Evolutionary conservation across 2,888 invertebrate species (phyloP).

Genomic region (Lochmaea crataegi): DNA sequence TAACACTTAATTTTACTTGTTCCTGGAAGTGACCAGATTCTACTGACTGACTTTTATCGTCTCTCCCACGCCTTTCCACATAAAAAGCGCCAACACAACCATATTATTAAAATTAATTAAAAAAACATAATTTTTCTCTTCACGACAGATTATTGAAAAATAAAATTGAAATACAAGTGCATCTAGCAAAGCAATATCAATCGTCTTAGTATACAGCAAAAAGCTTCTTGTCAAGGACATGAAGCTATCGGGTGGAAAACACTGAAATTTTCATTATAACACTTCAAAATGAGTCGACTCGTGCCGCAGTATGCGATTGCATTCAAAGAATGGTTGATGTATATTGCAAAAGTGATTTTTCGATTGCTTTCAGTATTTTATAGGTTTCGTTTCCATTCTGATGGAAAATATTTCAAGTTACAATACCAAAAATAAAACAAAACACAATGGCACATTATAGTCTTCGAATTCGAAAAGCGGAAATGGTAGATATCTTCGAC

Average conservation of each 20-base stretch:
- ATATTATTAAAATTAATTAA: too few relatives aligned
- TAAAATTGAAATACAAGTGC: not conserved
- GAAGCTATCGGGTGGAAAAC: slow-evolving; percentile 9
- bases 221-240: slow-evolving; percentile 11
- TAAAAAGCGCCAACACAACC: too few relatives aligned
- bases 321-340: slow-evolving; percentile 20
- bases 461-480: slow-evolving; percentile 19
- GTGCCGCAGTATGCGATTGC: slow-evolving; percentile 14
- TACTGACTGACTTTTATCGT: too few relatives aligned
- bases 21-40: too few relatives aligned
- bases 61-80: too few relatives aligned
- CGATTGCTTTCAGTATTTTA: slow-evolving; percentile 33
- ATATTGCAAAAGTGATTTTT: slow-evolving; percentile 26
- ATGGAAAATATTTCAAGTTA: slow-evolving; percentile 31
- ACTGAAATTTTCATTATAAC: slow-evolving; percentile 30
- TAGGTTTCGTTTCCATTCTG: slow-evolving; percentile 21
- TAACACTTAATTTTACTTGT: too few relatives aligned
- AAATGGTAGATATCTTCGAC: slow-evolving; percentile 25
- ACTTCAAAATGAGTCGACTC: slow-evolving; percentile 9
- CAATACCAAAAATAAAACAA: slow-evolving; percentile 18
- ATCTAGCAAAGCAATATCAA: not conserved
- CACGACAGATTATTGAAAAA: too few relatives aligned
- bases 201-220: slow-evolving; percentile 6
- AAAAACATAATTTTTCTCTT: too few relatives aligned
- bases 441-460: slow-evolving; percentile 16